Base-by-base conservation (phyloP, 2,888 invertebrate genomes). In the Axea sp. region DNA sequence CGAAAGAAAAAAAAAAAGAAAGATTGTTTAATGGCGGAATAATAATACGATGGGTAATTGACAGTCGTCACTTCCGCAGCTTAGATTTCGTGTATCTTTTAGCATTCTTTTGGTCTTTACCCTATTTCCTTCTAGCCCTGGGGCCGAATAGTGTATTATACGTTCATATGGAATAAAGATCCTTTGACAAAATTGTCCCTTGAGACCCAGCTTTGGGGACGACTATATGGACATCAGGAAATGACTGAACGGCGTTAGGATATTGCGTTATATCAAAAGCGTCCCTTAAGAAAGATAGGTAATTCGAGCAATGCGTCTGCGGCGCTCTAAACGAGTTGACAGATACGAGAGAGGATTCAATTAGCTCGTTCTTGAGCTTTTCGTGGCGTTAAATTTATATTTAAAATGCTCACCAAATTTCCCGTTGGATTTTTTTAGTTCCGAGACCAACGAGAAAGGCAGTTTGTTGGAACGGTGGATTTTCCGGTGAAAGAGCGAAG, bases 141-240 rank as follows among this genome's bases (percentile, higher is more conserved):
- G 76, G 86, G 83, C 79, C 76, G 68, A 79, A 82, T 83, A 81
- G 83, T 81, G 79, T 86, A 86, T 85, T 86, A 87, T 84, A 85
- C 83, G 83, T 85, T 80, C 84, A 82, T 83, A 80, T 83, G 80
- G 86, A 85, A 87, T 87, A 87, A 86, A 87, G 87, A 87, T 86
- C 86, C 86, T 87, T 87, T 87, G 87, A 87, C 87, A 86, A 87
- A 87, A 87, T 85, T 81, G 81, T 86, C 87, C 84, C 87, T 73
- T 78, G 86, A 83, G 87, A 87, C 28, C 76, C 75, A 78, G 81
- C 80, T 84, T 83, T 80, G 81, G 83, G 86, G 84, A 81, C 73
- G 79, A 71, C 80, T 83, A 78, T 79, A 82, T 79, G 84, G 82
- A 82, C 83, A 84, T 83, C 84, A 87, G 87, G 87, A 87, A 87